Conservation (phyloP, 2,888 invertebrate genomes). For the Zootermopsis nevadensis region DNA sequence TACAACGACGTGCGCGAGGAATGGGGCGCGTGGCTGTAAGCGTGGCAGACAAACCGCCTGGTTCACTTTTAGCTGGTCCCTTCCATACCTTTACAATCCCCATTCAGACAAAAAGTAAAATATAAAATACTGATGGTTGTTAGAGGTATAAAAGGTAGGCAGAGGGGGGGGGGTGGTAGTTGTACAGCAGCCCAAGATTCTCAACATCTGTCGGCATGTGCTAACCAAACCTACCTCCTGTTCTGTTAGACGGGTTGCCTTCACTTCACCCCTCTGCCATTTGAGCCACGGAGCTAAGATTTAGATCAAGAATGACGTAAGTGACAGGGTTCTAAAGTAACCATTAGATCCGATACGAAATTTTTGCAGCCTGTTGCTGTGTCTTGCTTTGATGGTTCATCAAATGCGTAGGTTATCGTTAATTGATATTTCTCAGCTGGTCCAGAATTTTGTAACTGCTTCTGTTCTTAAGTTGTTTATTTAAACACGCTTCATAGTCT, state of each 20-base stretch:
- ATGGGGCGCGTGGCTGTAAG: conserved; percentile 49
- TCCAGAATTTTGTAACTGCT: too few species aligned
- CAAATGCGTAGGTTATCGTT: too few species aligned
- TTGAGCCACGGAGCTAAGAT: background rate
- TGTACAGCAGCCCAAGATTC: conserved; percentile 12
- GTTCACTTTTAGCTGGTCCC: background rate
- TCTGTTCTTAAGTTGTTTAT: too few species aligned
- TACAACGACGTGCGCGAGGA: conserved; percentile 34
- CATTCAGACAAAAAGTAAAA: conserved; percentile 39
- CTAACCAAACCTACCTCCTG: conserved; percentile 1
- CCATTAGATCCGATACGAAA: background rate
- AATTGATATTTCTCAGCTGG: too few species aligned
- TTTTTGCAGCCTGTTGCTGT: background rate
- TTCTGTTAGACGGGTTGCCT: background rate
- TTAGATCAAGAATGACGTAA: background rate
- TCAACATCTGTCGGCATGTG: conserved; percentile 42
- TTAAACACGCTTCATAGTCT: too few species aligned
- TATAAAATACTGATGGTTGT: conserved; percentile 40
- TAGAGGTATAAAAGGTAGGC: conserved; percentile 38
- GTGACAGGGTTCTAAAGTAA: background rate
- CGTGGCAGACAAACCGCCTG: conserved; percentile 47
- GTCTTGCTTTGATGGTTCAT: too few species aligned
- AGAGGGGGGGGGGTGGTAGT: background rate
- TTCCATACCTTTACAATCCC: conserved; percentile 23
- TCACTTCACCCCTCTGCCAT: background rate